Evolutionary conservation across 2,888 invertebrate species (phyloP).

Genomic region (Spicauda simplicius): DNA sequence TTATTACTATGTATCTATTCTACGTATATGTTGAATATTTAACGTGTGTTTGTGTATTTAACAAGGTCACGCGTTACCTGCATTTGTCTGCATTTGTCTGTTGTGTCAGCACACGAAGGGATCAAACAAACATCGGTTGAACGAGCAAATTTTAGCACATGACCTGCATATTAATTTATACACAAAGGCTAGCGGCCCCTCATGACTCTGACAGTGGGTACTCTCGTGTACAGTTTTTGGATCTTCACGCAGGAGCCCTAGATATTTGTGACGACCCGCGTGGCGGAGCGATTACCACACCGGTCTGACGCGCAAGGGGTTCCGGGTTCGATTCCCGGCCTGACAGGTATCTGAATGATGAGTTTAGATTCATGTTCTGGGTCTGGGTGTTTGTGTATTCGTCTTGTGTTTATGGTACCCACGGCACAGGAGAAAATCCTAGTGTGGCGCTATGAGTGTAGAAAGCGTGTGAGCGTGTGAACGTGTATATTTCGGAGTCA

Average conservation of each 20-base stretch:
- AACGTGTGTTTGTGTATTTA: neutral
- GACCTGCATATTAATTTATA: conserved; percentile 55
- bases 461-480: too few relatives aligned
- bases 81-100: conserved; percentile 48
- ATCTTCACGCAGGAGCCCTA: neutral
- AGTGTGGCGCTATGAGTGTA: too few relatives aligned
- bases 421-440: too few relatives aligned
- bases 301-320: too few relatives aligned
- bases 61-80: neutral
- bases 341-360: too few relatives aligned
- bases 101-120: conserved; percentile 37
- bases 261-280: too few relatives aligned
- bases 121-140: conserved; percentile 44
- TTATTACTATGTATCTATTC: too few relatives aligned
- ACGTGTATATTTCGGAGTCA: neutral
- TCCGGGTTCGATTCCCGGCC: too few relatives aligned
- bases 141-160: conserved; percentile 51
- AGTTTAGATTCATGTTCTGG: too few relatives aligned
- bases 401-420: too few relatives aligned
- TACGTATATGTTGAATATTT: neutral
- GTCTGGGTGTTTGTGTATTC: too few relatives aligned
- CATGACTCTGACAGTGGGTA: neutral
- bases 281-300: too few relatives aligned
- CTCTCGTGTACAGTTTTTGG: neutral
- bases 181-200: neutral